A percentile compares a stretch with the other conserved stretches of the same genome.
Evolutionary conservation across 2,113 vertebrate species (phyloP).

Genomic region (Syngnathus floridae): DNA sequence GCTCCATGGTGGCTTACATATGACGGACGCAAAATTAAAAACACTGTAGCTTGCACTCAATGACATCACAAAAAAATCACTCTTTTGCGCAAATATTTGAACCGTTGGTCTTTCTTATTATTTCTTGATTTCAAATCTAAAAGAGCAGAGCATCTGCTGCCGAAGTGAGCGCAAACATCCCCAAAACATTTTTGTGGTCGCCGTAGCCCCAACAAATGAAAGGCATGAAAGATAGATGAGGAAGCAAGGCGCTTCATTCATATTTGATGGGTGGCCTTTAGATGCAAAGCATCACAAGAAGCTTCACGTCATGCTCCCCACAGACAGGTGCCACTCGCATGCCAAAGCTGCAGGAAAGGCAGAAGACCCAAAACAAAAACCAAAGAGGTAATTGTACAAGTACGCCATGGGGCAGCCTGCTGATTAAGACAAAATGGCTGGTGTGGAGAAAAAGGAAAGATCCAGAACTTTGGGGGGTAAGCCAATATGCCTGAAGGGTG

Average conservation of each 20-base stretch:
- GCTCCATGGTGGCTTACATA: neutral
- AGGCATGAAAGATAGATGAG: slow-evolving; percentile 64
- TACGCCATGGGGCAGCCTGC: too few relatives aligned
- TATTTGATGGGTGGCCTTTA: slow-evolving; percentile 63
- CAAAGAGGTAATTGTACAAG: too few relatives aligned
- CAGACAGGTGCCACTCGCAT: neutral
- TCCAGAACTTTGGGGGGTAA: neutral
- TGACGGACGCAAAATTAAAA: neutral
- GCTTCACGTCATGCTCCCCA: neutral
- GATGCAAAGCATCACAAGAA: slow-evolving; percentile 43
- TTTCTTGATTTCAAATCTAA: neutral
- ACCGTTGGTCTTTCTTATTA: neutral
- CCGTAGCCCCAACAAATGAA: slow-evolving; percentile 51
- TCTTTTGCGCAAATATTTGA: slow-evolving; percentile 13
- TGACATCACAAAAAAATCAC: slow-evolving; percentile 14
- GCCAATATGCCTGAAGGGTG: too few relatives aligned
- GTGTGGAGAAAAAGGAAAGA: neutral
- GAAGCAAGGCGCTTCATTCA: slow-evolving; percentile 60
- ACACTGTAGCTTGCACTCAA: neutral
- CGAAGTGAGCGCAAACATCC: slow-evolving; percentile 35
- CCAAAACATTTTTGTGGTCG: slow-evolving; percentile 53
- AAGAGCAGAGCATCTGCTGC: slow-evolving; percentile 24
- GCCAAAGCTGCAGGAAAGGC: neutral
- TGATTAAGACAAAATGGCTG: neutral
- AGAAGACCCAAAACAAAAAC: neutral